phyloP scores from a whole-genome alignment of 2,797 vertebrate genomes.

The Betta splendens region DNA sequence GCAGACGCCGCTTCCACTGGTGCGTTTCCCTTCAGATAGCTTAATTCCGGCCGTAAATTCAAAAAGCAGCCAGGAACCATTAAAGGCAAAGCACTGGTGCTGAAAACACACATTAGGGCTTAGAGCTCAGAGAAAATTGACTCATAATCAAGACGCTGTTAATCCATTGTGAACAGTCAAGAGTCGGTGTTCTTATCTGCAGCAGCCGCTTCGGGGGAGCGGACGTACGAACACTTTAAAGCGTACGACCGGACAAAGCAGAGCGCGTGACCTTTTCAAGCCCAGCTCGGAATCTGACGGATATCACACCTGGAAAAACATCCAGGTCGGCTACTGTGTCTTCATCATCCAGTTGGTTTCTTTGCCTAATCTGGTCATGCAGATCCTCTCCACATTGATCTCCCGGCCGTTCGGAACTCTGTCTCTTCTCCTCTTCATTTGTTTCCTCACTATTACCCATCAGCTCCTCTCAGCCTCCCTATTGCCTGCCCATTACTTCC shows the following conservation, averaged over 20 bases:
- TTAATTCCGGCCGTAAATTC: slow-evolving; percentile 66
- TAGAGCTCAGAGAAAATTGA: slow-evolving; percentile 68
- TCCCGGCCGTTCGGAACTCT: slow-evolving; percentile 28
- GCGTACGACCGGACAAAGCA: slow-evolving; percentile 27
- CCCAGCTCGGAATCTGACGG: slow-evolving; percentile 42
- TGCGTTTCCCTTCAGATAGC: slow-evolving; percentile 58
- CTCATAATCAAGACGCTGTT: slow-evolving; percentile 61
- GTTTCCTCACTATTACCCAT: slow-evolving; percentile 21
- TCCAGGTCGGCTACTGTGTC: slow-evolving; percentile 16
- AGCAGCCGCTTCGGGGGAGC: slow-evolving; percentile 28
- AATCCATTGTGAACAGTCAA: slow-evolving; percentile 64
- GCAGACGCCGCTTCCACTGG: slow-evolving; percentile 42
- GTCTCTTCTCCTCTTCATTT: slow-evolving; percentile 31
- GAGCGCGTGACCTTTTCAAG: slow-evolving; percentile 49
- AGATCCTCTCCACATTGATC: slow-evolving; percentile 38
- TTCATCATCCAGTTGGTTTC: slow-evolving; percentile 44
- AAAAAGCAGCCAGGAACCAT: slow-evolving; percentile 60
- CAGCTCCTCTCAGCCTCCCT: slow-evolving; percentile 18
- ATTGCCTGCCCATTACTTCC: slow-evolving; percentile 36
- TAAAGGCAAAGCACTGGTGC: slow-evolving; percentile 66
- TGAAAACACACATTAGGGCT: slow-evolving; percentile 70
- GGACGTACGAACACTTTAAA: slow-evolving; percentile 11
- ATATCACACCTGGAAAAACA: slow-evolving; percentile 29
- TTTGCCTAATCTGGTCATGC: slow-evolving; percentile 22
- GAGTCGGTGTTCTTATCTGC: slow-evolving; percentile 56